phyloP scores from a whole-genome alignment of 2,797 vertebrate species.

The Pogonophryne albipinna region DNA sequence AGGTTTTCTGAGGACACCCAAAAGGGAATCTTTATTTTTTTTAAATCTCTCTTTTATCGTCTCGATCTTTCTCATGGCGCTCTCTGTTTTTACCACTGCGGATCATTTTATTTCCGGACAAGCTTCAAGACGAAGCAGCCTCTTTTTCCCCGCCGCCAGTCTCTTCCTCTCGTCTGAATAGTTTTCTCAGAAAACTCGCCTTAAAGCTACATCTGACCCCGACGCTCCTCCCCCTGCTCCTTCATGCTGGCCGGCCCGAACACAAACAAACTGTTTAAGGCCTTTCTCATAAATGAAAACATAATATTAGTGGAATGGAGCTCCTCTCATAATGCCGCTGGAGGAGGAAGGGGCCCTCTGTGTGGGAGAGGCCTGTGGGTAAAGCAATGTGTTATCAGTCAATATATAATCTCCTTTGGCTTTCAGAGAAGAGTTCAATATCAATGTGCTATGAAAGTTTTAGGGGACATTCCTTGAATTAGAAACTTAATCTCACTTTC shows the following conservation, averaged over 20 bases:
- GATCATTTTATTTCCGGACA: constrained; percentile 27
- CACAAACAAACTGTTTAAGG: constrained; percentile 68
- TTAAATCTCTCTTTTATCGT: constrained; percentile 15
- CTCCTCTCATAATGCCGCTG: constrained; percentile 24
- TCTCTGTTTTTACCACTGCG: constrained; percentile 35
- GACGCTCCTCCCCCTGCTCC: background rate
- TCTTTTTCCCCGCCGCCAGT: background rate
- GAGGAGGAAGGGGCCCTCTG: constrained; percentile 36
- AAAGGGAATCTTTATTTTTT: constrained; percentile 21
- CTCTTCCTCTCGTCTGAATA: constrained; percentile 26
- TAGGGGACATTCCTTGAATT: background rate
- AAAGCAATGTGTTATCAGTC: constrained; percentile 31
- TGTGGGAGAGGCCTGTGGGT: constrained; percentile 23
- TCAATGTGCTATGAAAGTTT: background rate
- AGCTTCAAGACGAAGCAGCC: constrained; percentile 29
- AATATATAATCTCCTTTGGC: constrained; percentile 14
- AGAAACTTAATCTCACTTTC: background rate
- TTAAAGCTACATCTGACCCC: constrained; percentile 32
- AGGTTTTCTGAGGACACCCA: constrained; percentile 21
- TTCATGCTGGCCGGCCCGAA: constrained; percentile 14
- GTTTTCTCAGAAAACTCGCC: constrained; percentile 34
- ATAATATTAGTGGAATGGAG: constrained; percentile 75
- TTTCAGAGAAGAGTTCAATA: background rate
- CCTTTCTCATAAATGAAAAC: constrained; percentile 73
- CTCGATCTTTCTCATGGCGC: constrained; percentile 34